These are phyloP conservation scores for Planiliza haematocheilus DNA, from an alignment of 2,113 vertebrate genomes.

Conservation along the genomic window DNA sequence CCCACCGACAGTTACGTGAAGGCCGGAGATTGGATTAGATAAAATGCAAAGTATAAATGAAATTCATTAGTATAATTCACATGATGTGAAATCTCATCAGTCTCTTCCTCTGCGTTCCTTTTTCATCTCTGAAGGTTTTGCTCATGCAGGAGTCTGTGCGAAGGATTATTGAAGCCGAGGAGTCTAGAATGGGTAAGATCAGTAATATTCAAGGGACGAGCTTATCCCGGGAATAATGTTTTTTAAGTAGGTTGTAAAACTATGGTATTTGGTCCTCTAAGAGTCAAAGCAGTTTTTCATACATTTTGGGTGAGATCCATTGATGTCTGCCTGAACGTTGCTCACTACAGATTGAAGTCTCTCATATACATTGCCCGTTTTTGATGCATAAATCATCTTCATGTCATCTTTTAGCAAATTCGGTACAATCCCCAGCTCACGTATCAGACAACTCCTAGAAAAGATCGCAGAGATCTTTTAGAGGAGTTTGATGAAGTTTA, in stretches of 20 bases:
- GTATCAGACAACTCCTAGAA: not conserved
- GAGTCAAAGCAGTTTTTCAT: not conserved
- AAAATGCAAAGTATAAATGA: constrained; percentile 24
- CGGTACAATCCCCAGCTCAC: not conserved
- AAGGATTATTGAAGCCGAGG: constrained; percentile 95
- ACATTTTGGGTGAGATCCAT: not conserved
- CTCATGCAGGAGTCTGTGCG: constrained; percentile 98
- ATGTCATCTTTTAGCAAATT: not conserved
- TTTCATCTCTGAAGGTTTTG: constrained; percentile 85
- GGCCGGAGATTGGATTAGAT: constrained; percentile 41
- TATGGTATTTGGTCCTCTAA: not conserved
- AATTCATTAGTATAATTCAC: constrained; percentile 39
- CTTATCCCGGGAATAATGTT: constrained; percentile 31
- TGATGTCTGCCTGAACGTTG: not conserved
- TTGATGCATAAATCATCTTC: not conserved
- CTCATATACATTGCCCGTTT: not conserved
- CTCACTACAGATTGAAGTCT: not conserved
- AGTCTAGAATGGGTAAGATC: constrained; percentile 94
- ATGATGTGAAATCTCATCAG: constrained; percentile 23
- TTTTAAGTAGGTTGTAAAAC: constrained; percentile 23
- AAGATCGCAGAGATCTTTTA: constrained; percentile 3
- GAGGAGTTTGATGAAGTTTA: constrained; percentile 9
- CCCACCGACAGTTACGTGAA: not conserved
- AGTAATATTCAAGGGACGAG: constrained; percentile 22
- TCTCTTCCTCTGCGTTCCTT: not conserved